Evolutionary conservation across 2,888 invertebrate species (phyloP).

Genomic region (Mimachlamys varia): DNA sequence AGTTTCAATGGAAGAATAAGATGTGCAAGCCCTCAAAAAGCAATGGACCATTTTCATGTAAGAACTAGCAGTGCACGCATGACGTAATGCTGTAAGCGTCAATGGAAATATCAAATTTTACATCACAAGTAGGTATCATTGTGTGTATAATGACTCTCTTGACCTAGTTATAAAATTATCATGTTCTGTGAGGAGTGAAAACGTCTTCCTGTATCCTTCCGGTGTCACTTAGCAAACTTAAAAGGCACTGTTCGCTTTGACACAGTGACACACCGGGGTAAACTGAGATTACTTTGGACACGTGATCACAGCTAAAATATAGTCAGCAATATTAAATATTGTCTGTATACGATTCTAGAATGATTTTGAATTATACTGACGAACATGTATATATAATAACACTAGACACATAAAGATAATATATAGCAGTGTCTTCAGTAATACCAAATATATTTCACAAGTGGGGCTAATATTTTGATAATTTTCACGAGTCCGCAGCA

Average conservation of each 20-base stretch:
- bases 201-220: constrained; percentile 14
- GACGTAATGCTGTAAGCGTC: background rate
- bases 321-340: background rate
- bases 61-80: background rate
- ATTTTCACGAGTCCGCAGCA: no score
- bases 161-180: background rate
- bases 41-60: background rate
- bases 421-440: no score
- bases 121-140: background rate
- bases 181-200: constrained; percentile 2
- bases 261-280: constrained; percentile 24
- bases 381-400: no score
- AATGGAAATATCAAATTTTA: background rate
- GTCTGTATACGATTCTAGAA: no score
- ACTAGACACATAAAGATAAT: no score
- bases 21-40: background rate
- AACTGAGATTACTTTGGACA: background rate
- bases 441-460: no score
- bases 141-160: background rate
- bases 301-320: background rate
- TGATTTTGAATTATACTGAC: no score
- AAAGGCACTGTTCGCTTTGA: constrained; percentile 2
- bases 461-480: no score
- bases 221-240: background rate
- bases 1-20: no score